Evolutionary conservation across 2,797 vertebrate species (phyloP), one percentile per base, ranked within the genome.

Genomic region (Enteromius argenteus): DNA sequence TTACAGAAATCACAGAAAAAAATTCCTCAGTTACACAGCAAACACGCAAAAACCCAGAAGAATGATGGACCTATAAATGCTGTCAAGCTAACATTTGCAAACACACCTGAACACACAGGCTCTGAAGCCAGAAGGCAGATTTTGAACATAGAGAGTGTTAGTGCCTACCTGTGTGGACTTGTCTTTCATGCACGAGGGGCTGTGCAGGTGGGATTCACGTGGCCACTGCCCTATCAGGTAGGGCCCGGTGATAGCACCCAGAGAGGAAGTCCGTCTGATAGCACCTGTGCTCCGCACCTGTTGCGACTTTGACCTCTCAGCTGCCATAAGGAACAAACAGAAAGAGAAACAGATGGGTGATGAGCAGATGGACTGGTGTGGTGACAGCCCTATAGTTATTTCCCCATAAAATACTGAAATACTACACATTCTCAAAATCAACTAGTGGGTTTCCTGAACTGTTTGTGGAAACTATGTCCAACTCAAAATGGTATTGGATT

Each of bases 201-300:
- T 95, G 90, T 95, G 94, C 89, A 94, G 91, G 85, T 97, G 95
- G 87, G 95, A 95, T 91, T 98, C 97, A 80, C 96, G 94, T 81
- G 97, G 96, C 96, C 97, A 97, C 94, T 97, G 97, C 91, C 97
- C 96, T 67, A 95, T 96, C 92, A 98, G 97, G 94, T 98, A 97
- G 90, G 97, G 95, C 92, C 96, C 96, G 87, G 97, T 97, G 94
- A 98, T 96, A 64, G 96, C 94, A 89, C 96, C 96, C 92, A 97
- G 92, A 82, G 96, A 98, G 82, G 95, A 97, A 79, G 96, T 97
- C 90, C 95, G 90, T 86, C 95, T 93, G 93, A 97, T 96, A 85
- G 95, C 92, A 90, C 91, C 95, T 58, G 93, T 94, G 86, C 92
- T 92, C 91, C 93, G 91, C 90, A 95, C 93, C 93, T 96, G 96